These are phyloP conservation scores for Hemiprocne comata DNA, from an alignment of 2,113 vertebrate genomes.

Conservation along the genomic window DNA sequence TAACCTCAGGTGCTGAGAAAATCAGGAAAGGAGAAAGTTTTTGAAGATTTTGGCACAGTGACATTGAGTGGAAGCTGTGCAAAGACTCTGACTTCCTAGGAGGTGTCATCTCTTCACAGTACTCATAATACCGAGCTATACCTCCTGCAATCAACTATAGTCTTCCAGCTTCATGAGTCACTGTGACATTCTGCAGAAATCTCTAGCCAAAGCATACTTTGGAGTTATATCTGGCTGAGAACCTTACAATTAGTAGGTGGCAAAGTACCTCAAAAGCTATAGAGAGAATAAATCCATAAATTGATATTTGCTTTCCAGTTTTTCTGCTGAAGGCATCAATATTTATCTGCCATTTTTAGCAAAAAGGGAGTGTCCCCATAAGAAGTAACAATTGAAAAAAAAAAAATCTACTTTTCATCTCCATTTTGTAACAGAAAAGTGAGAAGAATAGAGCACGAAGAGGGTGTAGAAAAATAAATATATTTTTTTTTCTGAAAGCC, in stretches of 20 bases:
- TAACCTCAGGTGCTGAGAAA: background rate
- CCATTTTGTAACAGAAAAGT: background rate
- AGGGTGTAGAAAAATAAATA: background rate
- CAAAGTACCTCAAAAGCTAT: background rate
- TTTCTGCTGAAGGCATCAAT: background rate
- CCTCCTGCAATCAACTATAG: background rate
- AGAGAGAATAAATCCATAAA: background rate
- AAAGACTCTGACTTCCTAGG: background rate
- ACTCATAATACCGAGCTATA: background rate
- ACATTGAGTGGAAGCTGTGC: background rate
- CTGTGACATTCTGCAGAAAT: background rate
- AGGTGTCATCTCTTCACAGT: background rate
- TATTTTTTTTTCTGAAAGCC: background rate
- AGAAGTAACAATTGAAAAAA: background rate
- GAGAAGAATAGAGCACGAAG: background rate
- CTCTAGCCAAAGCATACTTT: background rate
- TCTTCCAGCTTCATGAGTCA: background rate
- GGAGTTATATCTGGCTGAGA: background rate
- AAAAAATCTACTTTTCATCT: background rate
- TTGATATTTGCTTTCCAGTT: background rate
- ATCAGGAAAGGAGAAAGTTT: background rate
- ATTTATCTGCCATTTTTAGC: background rate
- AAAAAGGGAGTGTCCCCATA: background rate
- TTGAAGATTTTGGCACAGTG: background rate
- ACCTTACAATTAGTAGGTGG: background rate